These are phyloP conservation scores for Hypsibius dujardini DNA, from an alignment of 1,140 invertebrate species.

Conservation along the genomic window DNA sequence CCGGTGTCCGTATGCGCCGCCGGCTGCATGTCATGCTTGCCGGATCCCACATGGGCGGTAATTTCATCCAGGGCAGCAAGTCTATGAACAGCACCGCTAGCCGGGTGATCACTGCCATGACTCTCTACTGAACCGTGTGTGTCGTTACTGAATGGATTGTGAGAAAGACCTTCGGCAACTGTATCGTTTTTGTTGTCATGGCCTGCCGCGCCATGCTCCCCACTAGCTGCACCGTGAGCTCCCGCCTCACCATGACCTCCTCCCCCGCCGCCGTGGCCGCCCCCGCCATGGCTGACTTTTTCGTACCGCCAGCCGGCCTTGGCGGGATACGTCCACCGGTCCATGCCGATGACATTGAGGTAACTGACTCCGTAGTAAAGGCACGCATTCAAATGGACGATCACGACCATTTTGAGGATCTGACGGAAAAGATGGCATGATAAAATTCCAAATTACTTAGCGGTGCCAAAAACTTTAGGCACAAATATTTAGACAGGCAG, in stretches of 20 bases:
- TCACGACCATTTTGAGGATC: constrained; percentile 2
- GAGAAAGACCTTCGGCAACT: too few species aligned
- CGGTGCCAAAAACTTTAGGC: too few species aligned
- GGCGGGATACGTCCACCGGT: constrained; percentile 13
- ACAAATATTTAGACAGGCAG: too few species aligned
- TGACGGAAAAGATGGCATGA: neutral
- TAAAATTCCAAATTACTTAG: too few species aligned
- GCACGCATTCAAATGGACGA: constrained; percentile 8
- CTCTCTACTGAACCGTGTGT: neutral
- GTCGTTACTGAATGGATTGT: neutral
- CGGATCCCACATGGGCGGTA: too few species aligned
- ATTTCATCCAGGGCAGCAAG: too few species aligned
- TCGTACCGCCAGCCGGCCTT: neutral
- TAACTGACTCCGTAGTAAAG: constrained; percentile 3
- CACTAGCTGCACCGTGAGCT: neutral
- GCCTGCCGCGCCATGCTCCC: neutral
- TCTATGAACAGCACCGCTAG: neutral
- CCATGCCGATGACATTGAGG: neutral
- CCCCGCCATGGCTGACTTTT: neutral
- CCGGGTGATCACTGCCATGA: neutral
- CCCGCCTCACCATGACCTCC: neutral
- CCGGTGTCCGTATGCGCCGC: neutral
- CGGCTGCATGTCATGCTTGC: too few species aligned
- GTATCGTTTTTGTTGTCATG: neutral
- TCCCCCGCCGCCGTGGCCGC: neutral